Evolutionary conservation across 2,888 invertebrate genomes (phyloP), one percentile per base, ranked within the genome.

Genomic region (Lordiphosa fenestrarum): DNA sequence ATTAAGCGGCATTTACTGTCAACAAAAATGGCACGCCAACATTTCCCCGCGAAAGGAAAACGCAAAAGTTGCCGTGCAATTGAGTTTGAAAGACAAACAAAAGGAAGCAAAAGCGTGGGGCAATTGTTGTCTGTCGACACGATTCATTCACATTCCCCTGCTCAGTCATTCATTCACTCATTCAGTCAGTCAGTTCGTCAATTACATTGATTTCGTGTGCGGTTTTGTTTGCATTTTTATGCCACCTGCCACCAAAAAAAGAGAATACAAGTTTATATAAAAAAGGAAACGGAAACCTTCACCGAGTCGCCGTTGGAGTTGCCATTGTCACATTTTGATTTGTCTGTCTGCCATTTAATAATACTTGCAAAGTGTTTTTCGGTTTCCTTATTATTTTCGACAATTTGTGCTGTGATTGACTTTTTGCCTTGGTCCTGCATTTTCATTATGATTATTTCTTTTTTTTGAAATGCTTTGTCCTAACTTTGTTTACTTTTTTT

Each of bases 81-180:
- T 76, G 83, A 78, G 77, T 78, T 42, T 78, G 83, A 80, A 80
- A 78, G 83, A 83, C 77, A 80, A 78, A 80, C 76, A 83, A 78
- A 63, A 30, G 48, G 15, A 30, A 39, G 37, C 71, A 81, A 66
- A 71, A 77, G 47, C 69, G 67, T 30, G 57, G 25, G 25, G 25
- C 25, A 25, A 25, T 25, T 25, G 25, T 25, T 25, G 25, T 25
- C 25, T 25, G 25, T 25, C 25, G 25, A 25, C 65, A 57, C 58
- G 53, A 58, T 42, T 66, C 58, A 40, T 58, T 50, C 64, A 48
- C 55, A 47, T 23, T n/a, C 21, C 51, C 38, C 40, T 61, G 62
- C 51, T 60, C 63, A 55, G 44, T 64, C 50, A 38, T 38, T 48
- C 63, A 55, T 49, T 64, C 50, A 38, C 33, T 48, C 39, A 77